phyloP scores from a whole-genome alignment of 2,888 invertebrate genomes.

The Mesopsocus fuscifrons region DNA sequence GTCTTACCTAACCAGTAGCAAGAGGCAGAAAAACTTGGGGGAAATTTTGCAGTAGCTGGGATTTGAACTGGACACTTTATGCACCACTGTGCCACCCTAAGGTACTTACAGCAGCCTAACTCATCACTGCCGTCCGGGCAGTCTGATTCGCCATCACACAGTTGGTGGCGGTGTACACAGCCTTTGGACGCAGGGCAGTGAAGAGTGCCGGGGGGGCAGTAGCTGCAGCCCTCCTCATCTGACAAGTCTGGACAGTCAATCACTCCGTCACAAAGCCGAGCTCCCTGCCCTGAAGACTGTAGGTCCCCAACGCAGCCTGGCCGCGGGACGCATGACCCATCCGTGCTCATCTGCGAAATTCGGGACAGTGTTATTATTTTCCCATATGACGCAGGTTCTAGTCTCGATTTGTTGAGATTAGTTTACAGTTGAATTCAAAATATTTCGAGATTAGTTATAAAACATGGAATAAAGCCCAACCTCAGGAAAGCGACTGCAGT shows the following conservation, averaged over 20 bases:
- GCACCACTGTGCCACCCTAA: too few species aligned
- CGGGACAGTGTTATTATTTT: too few species aligned
- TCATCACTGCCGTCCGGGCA: slow-evolving; percentile 79
- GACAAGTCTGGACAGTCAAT: slow-evolving; percentile 69
- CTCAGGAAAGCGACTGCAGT: slow-evolving; percentile 63
- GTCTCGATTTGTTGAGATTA: too few species aligned
- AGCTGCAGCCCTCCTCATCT: slow-evolving; percentile 62
- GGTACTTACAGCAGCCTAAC: slow-evolving; percentile 67
- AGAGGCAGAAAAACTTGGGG: too few species aligned
- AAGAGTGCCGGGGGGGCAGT: slow-evolving; percentile 49
- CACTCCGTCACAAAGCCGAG: slow-evolving; percentile 67
- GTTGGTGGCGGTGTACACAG: slow-evolving; percentile 48
- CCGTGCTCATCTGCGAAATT: neutral
- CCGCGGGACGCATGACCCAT: neutral
- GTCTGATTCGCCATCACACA: slow-evolving; percentile 66
- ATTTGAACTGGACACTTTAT: too few species aligned
- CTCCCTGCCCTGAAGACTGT: slow-evolving; percentile 51
- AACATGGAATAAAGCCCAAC: too few species aligned
- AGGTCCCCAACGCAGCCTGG: slow-evolving; percentile 55
- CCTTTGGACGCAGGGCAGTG: slow-evolving; percentile 63
- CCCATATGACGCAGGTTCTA: too few species aligned
- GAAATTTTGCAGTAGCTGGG: too few species aligned
- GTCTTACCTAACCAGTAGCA: too few species aligned
- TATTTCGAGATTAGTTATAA: too few species aligned
- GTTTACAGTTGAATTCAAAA: too few species aligned